Evolutionary conservation across 2,797 vertebrate species (phyloP).

Genomic region (Karalla daura): DNA sequence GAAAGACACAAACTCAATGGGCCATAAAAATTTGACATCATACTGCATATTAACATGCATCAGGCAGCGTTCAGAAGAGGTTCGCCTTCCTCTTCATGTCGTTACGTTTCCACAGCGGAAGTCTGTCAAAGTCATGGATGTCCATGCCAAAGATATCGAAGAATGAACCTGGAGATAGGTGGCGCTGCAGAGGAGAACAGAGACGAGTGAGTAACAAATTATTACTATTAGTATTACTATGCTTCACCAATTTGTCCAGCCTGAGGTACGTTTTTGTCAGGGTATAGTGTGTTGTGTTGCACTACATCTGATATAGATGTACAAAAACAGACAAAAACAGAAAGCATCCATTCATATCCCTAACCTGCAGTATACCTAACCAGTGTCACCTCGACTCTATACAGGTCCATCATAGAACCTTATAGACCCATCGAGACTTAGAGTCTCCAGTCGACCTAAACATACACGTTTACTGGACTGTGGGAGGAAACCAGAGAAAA

Average conservation of each 20-base stretch:
- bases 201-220: not conserved
- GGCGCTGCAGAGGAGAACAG: constrained; percentile 82
- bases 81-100: constrained; percentile 95
- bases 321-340: not conserved
- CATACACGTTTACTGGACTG: no score
- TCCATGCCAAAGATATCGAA: constrained; percentile 93
- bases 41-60: constrained; percentile 1
- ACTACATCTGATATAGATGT: not conserved
- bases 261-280: not conserved
- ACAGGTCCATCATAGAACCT: no score
- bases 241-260: no score
- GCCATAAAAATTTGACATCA: constrained; percentile 1
- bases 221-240: not conserved
- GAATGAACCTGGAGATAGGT: constrained; percentile 91
- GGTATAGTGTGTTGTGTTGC: not conserved
- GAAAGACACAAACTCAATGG: constrained; percentile 10
- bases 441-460: no score
- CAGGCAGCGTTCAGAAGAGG: constrained; percentile 86
- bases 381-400: no score
- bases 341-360: no score
- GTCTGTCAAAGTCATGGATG: constrained; percentile 92
- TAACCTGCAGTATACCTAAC: no score
- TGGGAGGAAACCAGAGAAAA: no score
- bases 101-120: constrained; percentile 97
- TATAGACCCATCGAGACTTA: no score